phyloP scores from a whole-genome alignment of 1,140 invertebrate species.

The Chrysomallon squamiferum region DNA sequence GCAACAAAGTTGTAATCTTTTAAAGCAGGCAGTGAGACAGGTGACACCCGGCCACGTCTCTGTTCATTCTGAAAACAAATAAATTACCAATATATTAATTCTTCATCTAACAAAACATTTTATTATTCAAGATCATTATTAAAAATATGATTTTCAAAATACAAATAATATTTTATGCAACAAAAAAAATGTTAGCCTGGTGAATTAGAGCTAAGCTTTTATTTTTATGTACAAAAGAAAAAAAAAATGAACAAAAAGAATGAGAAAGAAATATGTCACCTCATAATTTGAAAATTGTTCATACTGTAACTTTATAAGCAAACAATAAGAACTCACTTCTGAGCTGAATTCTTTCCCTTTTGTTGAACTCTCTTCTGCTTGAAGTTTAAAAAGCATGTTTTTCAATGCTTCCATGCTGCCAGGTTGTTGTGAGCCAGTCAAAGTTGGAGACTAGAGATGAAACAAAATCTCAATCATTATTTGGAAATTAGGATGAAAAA shows the following conservation, averaged over 20 bases:
- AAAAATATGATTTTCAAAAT: no score
- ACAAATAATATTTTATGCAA: background rate
- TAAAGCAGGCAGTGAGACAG: constrained; percentile 31
- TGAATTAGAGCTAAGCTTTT: no score
- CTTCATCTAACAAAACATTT: no score
- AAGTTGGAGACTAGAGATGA: constrained; percentile 25
- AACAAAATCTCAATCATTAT: no score
- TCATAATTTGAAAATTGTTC: no score
- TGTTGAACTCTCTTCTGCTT: constrained; percentile 36
- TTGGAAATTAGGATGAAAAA: no score
- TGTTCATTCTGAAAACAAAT: background rate
- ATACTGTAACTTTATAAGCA: no score
- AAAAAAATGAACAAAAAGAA: no score
- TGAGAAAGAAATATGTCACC: no score
- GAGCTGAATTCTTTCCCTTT: background rate
- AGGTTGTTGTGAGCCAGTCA: constrained; percentile 49
- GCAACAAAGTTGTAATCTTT: constrained; percentile 37
- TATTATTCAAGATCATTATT: background rate
- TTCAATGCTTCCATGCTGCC: constrained; percentile 55
- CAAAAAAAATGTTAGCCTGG: background rate
- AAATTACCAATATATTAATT: background rate
- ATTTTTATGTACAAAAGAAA: no score
- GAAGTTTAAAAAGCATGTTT: constrained; percentile 57
- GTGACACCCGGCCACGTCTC: background rate
- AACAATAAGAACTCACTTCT: no score